Evolutionary conservation across 1,140 invertebrate species (phyloP).

Genomic region (Aethina tumida): DNA sequence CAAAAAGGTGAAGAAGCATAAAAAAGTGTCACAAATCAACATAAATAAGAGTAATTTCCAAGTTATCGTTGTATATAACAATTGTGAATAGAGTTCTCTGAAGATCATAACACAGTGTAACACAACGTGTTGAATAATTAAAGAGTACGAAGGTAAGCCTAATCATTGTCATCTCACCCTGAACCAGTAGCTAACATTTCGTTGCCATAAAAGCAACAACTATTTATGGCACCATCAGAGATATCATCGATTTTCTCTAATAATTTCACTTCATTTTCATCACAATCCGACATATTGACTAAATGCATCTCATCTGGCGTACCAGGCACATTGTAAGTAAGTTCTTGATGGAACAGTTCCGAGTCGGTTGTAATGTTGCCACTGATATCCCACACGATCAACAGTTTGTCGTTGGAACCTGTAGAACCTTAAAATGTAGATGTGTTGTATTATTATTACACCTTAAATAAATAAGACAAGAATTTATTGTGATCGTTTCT

Average conservation of each 20-base stretch:
- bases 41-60: too few relatives aligned
- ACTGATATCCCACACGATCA: constrained; percentile 55
- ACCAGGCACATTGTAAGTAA: constrained; percentile 10
- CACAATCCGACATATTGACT: constrained; percentile 35
- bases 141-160: too few relatives aligned
- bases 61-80: too few relatives aligned
- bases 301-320: constrained; percentile 36
- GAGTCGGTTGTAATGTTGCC: constrained; percentile 40
- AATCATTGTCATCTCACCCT: constrained; percentile 41
- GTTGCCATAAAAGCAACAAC: constrained; percentile 42
- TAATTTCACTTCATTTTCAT: constrained; percentile 37
- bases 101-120: too few relatives aligned
- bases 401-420: constrained; percentile 63
- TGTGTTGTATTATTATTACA: constrained; percentile 3
- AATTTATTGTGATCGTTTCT: too few relatives aligned
- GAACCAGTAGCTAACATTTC: constrained; percentile 44
- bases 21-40: too few relatives aligned
- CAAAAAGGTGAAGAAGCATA: background rate
- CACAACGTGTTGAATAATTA: too few relatives aligned
- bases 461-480: too few relatives aligned
- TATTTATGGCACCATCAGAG: constrained; percentile 45
- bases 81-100: too few relatives aligned
- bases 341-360: constrained; percentile 32
- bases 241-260: constrained; percentile 42
- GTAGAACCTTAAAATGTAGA: constrained; percentile 30